phyloP scores from a whole-genome alignment of 92 coral and sea anemone species.

The Porites cylindrica region DNA sequence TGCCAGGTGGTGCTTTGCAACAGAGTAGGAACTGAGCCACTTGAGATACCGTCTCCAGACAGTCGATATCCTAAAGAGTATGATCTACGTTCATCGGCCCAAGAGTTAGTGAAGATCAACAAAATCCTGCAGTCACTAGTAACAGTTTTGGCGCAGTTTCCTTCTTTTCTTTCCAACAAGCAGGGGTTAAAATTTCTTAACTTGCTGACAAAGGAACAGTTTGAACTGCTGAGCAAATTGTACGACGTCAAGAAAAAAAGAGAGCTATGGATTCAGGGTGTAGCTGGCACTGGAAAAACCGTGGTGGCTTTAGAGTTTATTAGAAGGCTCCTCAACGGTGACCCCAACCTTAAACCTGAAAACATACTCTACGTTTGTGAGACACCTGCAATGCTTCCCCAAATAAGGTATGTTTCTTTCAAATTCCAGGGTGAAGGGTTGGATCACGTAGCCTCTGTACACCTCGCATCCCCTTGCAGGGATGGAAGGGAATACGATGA shows the following conservation, averaged over 20 bases:
- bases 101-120: background rate
- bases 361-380: slow-evolving; percentile 37
- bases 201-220: slow-evolving; percentile 42
- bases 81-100: background rate
- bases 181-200: slow-evolving; percentile 14
- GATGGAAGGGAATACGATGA: too few relatives aligned
- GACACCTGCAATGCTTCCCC: background rate
- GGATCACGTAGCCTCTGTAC: too few relatives aligned
- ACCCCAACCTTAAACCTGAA: background rate
- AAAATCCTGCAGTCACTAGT: slow-evolving; percentile 27
- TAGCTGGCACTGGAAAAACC: slow-evolving; percentile 53
- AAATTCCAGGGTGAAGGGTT: too few relatives aligned
- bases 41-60: too few relatives aligned
- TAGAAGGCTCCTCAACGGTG: background rate
- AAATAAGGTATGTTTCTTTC: slow-evolving; percentile 17
- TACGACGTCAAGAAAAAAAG: background rate
- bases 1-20: slow-evolving; percentile 13
- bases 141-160: slow-evolving; percentile 15
- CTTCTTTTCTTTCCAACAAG: slow-evolving; percentile 26
- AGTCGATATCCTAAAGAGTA: background rate
- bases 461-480: too few relatives aligned
- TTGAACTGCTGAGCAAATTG: background rate
- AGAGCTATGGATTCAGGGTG: slow-evolving; percentile 39
- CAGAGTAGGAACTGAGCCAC: too few relatives aligned
- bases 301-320: slow-evolving; percentile 46